phyloP scores from a whole-genome alignment of 1,140 invertebrate genomes.

The Brachystomella parvula region DNA sequence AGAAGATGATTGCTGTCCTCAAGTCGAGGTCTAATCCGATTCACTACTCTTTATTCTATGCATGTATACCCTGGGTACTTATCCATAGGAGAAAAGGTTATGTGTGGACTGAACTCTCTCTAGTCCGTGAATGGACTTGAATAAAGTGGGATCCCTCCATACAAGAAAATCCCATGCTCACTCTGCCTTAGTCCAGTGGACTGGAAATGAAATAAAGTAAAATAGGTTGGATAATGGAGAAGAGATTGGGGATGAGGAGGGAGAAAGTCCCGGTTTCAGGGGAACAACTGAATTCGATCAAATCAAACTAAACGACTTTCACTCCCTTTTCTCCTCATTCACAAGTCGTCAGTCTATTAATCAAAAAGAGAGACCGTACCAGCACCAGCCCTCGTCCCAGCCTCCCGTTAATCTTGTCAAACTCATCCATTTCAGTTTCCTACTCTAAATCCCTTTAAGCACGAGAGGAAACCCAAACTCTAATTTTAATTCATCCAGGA shows the following conservation, averaged over 20 bases:
- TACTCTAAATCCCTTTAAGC: background rate
- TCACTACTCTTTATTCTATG: background rate
- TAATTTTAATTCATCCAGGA: no score
- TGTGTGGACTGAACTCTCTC: background rate
- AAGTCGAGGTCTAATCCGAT: background rate
- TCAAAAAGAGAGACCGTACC: slow-evolving; percentile 28
- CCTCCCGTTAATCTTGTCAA: slow-evolving; percentile 37
- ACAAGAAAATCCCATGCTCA: no score
- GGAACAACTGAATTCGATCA: slow-evolving; percentile 9
- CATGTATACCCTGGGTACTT: background rate
- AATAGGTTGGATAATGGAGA: slow-evolving; percentile 11
- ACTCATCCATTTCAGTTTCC: slow-evolving; percentile 28
- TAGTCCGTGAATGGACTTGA: no score
- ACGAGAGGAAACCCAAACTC: background rate
- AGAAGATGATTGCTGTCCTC: slow-evolving; percentile 9
- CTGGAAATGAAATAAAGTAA: background rate
- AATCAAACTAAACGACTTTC: slow-evolving; percentile 37
- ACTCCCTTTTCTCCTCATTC: slow-evolving; percentile 35
- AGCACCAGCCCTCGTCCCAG: slow-evolving; percentile 14
- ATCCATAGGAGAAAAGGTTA: background rate
- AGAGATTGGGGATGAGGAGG: slow-evolving; percentile 19
- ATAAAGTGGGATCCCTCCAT: no score
- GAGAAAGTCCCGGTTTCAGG: slow-evolving; percentile 1
- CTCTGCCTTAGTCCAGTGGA: background rate
- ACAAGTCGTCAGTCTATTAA: slow-evolving; percentile 40